These are phyloP conservation scores for Reticulitermes lucifugus DNA, from an alignment of 2,888 invertebrate species.

Conservation along the genomic window DNA sequence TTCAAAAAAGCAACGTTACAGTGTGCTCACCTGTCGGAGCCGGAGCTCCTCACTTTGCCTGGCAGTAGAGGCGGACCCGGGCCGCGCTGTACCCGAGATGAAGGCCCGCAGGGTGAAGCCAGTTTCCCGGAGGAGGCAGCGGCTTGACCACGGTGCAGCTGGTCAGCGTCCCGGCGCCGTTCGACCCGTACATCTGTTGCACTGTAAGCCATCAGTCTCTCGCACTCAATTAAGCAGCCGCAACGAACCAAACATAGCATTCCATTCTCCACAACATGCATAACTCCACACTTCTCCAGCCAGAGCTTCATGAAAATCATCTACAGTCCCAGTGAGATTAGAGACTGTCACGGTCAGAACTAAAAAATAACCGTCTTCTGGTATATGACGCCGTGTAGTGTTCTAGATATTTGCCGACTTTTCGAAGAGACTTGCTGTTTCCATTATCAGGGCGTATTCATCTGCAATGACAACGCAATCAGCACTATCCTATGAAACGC, in stretches of 20 bases:
- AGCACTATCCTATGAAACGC: too few species aligned
- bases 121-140: conserved; percentile 84
- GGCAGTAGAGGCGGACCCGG: conserved; percentile 81
- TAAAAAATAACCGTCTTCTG: too few species aligned
- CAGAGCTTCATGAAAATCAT: too few species aligned
- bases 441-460: too few species aligned
- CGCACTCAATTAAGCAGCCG: conserved; percentile 54
- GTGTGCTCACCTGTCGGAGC: conserved; percentile 54
- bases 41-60: conserved; percentile 74
- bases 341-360: too few species aligned
- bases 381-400: too few species aligned
- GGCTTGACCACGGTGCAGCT: conserved; percentile 64
- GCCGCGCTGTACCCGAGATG: conserved; percentile 77
- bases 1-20: too few species aligned
- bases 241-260: background rate
- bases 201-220: conserved; percentile 70
- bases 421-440: too few species aligned
- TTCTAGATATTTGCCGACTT: too few species aligned
- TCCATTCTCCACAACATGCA: background rate
- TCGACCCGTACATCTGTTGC: conserved; percentile 81
- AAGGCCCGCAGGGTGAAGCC: conserved; percentile 94
- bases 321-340: too few species aligned
- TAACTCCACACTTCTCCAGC: too few species aligned
- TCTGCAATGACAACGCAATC: too few species aligned
- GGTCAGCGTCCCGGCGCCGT: conserved; percentile 72